A percentile compares a stretch with the other conserved stretches of the same genome.
phyloP scores from a whole-genome alignment of 2,113 vertebrate species.

The Myrmecophaga tridactyla region DNA sequence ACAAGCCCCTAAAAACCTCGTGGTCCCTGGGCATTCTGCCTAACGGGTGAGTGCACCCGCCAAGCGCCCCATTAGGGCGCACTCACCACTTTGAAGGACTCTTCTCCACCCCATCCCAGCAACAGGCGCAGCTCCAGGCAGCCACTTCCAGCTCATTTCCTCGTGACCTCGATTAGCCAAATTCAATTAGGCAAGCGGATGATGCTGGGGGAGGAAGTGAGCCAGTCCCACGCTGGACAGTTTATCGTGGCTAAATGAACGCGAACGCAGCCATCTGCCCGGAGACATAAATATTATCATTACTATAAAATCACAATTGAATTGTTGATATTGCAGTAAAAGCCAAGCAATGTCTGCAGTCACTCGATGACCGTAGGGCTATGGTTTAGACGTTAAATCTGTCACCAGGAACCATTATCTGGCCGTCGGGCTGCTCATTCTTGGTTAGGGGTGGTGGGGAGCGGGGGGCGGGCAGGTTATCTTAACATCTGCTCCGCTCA shows the following conservation, averaged over 20 bases:
- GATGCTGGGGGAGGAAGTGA: not conserved
- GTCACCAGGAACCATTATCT: not conserved
- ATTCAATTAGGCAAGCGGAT: not conserved
- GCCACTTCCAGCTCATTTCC: not conserved
- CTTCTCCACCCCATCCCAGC: accelerated
- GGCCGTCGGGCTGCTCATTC: not conserved
- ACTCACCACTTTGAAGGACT: not conserved
- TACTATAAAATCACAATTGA: not conserved
- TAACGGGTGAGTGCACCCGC: accelerated
- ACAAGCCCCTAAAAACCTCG: not conserved
- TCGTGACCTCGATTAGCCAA: not conserved
- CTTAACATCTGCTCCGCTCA: not conserved
- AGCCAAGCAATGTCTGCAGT: not conserved
- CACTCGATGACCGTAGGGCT: not conserved
- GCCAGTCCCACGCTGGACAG: not conserved
- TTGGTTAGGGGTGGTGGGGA: too few relatives aligned
- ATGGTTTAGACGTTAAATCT: not conserved
- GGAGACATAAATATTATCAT: not conserved
- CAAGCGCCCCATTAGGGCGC: too few relatives aligned
- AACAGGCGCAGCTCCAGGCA: not conserved
- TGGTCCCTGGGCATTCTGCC: not conserved
- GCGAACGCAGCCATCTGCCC: accelerated
- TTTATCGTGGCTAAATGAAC: not conserved
- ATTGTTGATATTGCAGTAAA: not conserved
- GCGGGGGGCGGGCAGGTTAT: not conserved